These are phyloP conservation scores for Acronicta leporina DNA, from an alignment of 2,888 invertebrate species.

Conservation along the genomic window DNA sequence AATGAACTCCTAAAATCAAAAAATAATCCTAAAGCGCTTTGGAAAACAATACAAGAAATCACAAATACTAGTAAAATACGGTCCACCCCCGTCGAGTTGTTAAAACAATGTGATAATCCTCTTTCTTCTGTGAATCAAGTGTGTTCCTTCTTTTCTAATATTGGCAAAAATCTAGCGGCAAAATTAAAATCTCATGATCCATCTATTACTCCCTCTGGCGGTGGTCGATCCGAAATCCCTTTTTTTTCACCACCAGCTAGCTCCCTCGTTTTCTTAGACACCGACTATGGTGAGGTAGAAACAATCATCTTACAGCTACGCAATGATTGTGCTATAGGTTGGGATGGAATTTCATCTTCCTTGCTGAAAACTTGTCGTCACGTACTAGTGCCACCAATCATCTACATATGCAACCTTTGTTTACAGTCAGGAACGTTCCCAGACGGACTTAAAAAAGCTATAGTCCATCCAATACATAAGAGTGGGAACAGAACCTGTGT, in stretches of 20 bases:
- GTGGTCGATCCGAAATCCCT: no score
- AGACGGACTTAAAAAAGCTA: constrained; percentile 4
- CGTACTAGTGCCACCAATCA: constrained; percentile 2
- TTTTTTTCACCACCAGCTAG: not conserved
- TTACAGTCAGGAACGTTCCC: constrained; percentile 3
- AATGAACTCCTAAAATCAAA: constrained; percentile 4
- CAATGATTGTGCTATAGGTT: constrained; percentile 4
- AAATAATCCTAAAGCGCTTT: constrained; percentile 9
- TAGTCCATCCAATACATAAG: constrained; percentile 6
- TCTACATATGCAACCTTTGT: constrained; percentile 4
- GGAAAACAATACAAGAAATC: constrained; percentile 9
- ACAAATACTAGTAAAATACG: constrained; percentile 5
- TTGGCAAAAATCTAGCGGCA: constrained; percentile 5
- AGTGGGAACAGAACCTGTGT: constrained; percentile 1
- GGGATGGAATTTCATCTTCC: constrained; percentile 3
- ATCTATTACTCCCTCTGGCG: not conserved
- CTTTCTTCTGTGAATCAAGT: constrained; percentile 7
- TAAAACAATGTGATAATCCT: constrained; percentile 3
- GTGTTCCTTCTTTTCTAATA: constrained; percentile 1
- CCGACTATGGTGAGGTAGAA: constrained; percentile 1
- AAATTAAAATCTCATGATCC: constrained; percentile 4
- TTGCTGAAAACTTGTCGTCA: constrained; percentile 3
- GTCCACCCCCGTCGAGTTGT: not conserved
- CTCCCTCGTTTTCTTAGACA: not conserved
- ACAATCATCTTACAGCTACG: constrained; percentile 3